Evolutionary conservation across 2,797 vertebrate genomes (phyloP).

Genomic region (Myioborus melanocephalus): DNA sequence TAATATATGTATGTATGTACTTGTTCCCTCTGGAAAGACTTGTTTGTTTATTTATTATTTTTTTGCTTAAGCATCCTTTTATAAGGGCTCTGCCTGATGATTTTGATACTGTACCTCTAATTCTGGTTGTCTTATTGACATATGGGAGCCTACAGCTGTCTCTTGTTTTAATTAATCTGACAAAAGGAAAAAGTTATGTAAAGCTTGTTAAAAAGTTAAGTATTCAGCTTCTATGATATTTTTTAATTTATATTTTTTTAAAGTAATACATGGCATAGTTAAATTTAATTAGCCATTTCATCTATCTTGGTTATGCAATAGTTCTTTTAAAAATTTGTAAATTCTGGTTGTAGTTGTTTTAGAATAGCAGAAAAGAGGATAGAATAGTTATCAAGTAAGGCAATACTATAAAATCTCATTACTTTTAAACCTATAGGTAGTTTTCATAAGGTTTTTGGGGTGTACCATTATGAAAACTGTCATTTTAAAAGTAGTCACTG

Average conservation of each 20-base stretch:
- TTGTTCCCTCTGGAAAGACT: neutral
- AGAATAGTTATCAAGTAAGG: neutral
- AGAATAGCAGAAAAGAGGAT: neutral
- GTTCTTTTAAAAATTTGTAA: neutral
- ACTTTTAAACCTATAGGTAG: neutral
- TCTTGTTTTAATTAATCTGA: neutral
- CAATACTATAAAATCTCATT: neutral
- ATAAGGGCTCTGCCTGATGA: neutral
- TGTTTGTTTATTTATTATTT: neutral
- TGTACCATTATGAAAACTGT: neutral
- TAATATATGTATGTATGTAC: neutral
- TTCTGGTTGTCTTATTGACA: neutral
- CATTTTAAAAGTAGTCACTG: neutral
- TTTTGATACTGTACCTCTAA: neutral
- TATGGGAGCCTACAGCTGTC: neutral
- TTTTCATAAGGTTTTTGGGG: neutral
- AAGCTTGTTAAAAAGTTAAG: neutral
- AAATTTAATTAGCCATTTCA: neutral
- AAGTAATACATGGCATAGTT: neutral
- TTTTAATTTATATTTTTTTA: neutral
- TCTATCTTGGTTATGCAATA: neutral
- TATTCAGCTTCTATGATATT: neutral
- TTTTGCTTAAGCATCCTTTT: neutral
- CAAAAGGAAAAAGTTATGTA: neutral
- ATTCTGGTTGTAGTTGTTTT: neutral